Evolutionary conservation across 2,797 vertebrate genomes (phyloP).

Genomic region (Momotus momota): DNA sequence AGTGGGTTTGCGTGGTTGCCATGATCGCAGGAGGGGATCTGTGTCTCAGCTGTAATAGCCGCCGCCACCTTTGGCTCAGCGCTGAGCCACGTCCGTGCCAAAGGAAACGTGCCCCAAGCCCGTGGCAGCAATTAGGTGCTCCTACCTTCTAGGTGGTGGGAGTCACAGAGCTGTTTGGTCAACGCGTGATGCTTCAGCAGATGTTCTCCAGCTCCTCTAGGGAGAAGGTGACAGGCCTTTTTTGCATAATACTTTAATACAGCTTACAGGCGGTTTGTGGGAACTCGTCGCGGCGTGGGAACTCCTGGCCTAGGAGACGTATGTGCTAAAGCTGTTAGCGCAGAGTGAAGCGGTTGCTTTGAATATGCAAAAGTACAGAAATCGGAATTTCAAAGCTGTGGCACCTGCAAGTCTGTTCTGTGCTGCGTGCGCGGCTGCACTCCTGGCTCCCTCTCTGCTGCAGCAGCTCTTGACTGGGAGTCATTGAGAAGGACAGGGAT

Average conservation of each 20-base stretch:
- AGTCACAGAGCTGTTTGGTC: background rate
- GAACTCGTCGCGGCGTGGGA: constrained; percentile 39
- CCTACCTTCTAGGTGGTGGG: background rate
- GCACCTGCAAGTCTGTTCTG: background rate
- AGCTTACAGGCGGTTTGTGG: constrained; percentile 31
- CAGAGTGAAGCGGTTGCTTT: background rate
- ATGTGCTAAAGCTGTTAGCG: background rate
- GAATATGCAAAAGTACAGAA: constrained; percentile 30
- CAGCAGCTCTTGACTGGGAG: background rate
- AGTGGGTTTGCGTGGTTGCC: background rate
- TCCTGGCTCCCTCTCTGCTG: background rate
- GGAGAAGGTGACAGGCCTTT: background rate
- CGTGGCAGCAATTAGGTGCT: background rate
- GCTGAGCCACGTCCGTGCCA: background rate
- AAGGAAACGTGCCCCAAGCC: background rate
- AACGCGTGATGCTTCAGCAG: background rate
- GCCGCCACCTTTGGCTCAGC: background rate
- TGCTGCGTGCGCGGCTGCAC: background rate
- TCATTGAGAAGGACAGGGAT: background rate
- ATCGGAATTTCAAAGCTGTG: constrained; percentile 19
- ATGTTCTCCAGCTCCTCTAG: background rate
- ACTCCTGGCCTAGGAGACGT: background rate
- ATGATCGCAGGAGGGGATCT: background rate
- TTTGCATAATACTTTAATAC: constrained; percentile 58
- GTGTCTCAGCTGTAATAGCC: background rate